phyloP scores from a whole-genome alignment of 1,140 invertebrate genomes.

The Helicoverpa armigera region DNA sequence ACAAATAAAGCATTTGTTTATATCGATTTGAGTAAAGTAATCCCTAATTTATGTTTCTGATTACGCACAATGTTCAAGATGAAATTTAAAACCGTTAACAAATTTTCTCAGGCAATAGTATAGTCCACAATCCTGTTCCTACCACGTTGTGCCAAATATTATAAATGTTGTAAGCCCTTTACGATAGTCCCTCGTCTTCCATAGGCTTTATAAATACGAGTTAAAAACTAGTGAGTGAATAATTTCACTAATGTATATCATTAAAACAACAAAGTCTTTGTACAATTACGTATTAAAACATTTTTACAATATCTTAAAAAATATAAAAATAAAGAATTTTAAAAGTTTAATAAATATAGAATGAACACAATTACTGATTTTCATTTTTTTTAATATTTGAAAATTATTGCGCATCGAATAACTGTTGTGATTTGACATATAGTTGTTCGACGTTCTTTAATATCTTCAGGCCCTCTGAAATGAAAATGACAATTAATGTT shows the following conservation, averaged over 20 bases:
- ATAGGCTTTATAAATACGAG: conserved; percentile 71
- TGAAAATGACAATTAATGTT: conserved; percentile 35
- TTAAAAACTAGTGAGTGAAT: conserved; percentile 60
- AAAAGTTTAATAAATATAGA: conserved; percentile 80
- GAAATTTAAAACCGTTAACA: conserved; percentile 51
- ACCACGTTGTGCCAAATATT: conserved; percentile 68
- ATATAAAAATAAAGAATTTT: conserved; percentile 75
- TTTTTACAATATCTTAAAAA: conserved; percentile 82
- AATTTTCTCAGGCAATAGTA: conserved; percentile 49
- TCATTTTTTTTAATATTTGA: conserved; percentile 60
- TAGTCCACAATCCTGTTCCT: conserved; percentile 64
- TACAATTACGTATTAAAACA: conserved; percentile 81
- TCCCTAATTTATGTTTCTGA: neutral
- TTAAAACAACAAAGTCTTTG: conserved; percentile 70
- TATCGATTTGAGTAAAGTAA: conserved; percentile 1
- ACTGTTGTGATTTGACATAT: conserved; percentile 69
- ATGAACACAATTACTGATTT: conserved; percentile 68
- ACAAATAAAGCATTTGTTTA: conserved; percentile 21
- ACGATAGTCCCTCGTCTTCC: conserved; percentile 80
- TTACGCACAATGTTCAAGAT: conserved; percentile 19
- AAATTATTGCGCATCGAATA: conserved; percentile 60
- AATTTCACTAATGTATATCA: conserved; percentile 55
- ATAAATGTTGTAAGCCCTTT: conserved; percentile 56
- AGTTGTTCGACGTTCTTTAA: conserved; percentile 69
- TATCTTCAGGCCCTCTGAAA: conserved; percentile 79